Evolutionary conservation across 1,140 invertebrate species (phyloP).

Genomic region (Protaetia brevitarsis): DNA sequence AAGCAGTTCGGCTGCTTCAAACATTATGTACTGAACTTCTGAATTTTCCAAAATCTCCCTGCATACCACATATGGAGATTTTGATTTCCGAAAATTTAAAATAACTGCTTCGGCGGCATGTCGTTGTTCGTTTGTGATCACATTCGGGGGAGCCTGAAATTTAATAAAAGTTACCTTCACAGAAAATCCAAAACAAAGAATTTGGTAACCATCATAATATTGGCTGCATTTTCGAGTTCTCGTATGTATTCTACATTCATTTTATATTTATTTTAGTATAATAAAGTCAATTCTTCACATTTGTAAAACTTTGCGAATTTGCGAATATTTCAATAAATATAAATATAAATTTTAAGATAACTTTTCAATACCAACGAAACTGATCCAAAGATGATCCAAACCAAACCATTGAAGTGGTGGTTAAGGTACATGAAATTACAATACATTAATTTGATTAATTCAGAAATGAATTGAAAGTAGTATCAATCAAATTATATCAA

Average conservation of each 20-base stretch:
- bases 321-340: not conserved
- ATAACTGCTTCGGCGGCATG: slow-evolving; percentile 74
- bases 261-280: slow-evolving; percentile 20
- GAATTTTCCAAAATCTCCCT: slow-evolving; percentile 77
- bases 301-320: not conserved
- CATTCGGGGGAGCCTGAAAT: slow-evolving; percentile 77
- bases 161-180: slow-evolving; percentile 23
- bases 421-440: too few relatives aligned
- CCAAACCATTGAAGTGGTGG: not conserved
- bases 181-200: slow-evolving; percentile 24
- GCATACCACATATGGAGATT: slow-evolving; percentile 76
- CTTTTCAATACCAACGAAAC: not conserved
- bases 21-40: slow-evolving; percentile 77
- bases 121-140: slow-evolving; percentile 75
- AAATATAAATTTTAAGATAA: not conserved
- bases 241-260: slow-evolving; percentile 38
- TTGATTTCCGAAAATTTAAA: slow-evolving; percentile 76
- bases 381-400: not conserved
- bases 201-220: slow-evolving; percentile 43
- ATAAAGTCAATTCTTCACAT: not conserved
- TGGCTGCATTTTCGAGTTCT: slow-evolving; percentile 44
- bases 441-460: too few relatives aligned
- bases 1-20: slow-evolving; percentile 81
- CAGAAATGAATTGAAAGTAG: too few relatives aligned
- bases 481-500: too few relatives aligned